phyloP scores from a whole-genome alignment of 2,888 invertebrate species.

The Andrena camellia region DNA sequence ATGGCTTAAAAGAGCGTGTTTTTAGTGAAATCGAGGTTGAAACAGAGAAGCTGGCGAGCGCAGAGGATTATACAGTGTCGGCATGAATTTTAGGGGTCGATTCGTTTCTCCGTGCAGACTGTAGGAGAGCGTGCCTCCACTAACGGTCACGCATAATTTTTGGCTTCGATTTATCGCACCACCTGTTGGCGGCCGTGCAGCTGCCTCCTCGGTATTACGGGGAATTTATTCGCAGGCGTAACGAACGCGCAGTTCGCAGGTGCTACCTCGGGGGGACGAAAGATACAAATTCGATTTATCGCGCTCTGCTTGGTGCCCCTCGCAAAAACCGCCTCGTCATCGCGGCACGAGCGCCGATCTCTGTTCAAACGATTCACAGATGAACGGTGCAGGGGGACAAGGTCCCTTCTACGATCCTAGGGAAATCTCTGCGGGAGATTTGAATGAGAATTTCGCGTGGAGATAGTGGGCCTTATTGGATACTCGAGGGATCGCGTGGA shows the following conservation, averaged over 20 bases:
- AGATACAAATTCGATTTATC: conserved; percentile 52
- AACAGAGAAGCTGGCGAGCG: background rate
- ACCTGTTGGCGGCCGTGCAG: conserved; percentile 61
- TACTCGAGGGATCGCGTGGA: background rate
- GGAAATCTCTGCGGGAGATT: too few relatives aligned
- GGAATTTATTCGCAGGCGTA: conserved; percentile 34
- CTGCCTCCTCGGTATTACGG: conserved; percentile 43
- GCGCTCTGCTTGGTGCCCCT: background rate
- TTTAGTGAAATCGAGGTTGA: background rate
- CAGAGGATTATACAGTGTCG: background rate
- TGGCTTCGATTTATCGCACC: conserved; percentile 37
- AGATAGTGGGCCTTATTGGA: background rate
- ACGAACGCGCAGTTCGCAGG: conserved; percentile 43
- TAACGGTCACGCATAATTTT: conserved; percentile 36
- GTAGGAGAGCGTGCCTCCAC: background rate
- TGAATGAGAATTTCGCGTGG: background rate
- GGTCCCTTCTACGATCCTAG: too few relatives aligned
- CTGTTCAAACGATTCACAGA: too few relatives aligned
- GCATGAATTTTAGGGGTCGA: too few relatives aligned
- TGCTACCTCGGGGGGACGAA: conserved; percentile 28
- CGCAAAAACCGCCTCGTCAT: conserved; percentile 27
- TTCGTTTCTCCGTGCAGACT: background rate
- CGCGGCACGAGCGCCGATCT: background rate
- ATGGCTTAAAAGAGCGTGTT: background rate
- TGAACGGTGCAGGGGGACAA: too few relatives aligned